Evolutionary conservation across 2,888 invertebrate genomes (phyloP), one percentile per base, ranked within the genome.

Genomic region (Trissonchulus sp.): DNA sequence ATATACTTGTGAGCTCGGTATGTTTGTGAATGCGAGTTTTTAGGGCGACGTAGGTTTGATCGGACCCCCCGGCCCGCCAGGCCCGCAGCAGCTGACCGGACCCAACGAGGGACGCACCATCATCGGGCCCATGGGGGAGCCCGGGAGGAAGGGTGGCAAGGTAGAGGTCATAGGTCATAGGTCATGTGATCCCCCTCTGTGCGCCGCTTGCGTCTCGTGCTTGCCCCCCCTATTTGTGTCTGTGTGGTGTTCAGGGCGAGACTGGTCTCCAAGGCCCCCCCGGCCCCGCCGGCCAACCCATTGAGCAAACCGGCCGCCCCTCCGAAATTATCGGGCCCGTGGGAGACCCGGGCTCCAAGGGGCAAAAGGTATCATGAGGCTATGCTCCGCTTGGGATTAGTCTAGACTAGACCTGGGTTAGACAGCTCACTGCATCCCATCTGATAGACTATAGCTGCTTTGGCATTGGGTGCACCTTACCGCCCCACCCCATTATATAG

Each of bases 301-400:
- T 35, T 8, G 71, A 69, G 37, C 2, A 69, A 69, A 37, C 34
- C 23, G 37, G 28, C 23, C 36, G 65, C 36, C 31, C 23, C 15
- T 23, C 30, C 18, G 33, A 33, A 90, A 76, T 93, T 93, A 82
- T 89, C 89, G 63, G 90, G 90, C 76, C 76, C 2, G 63, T 36
- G 23, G 80, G 80, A 65, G 86, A 88, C 76, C 91, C 92, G 36
- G 94, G 94, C 36, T 80, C 84, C 0, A 89, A 89, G 79, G 94
- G 94, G 35, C 85, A 84, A 77, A 83, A 84, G 83, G 83, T 80
- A 72, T 38, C 60, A 63, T 48, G 48, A n/a, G 48, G 8, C 48
- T 15, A 48, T 23, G 8, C 8, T 23, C 48, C 23, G 48, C 48
- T 23, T 48, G 48, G 48, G 48, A 48, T 48, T 48, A 48, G 23